Evolutionary conservation across 2,888 invertebrate species (phyloP).

Genomic region (Acleris cristana): DNA sequence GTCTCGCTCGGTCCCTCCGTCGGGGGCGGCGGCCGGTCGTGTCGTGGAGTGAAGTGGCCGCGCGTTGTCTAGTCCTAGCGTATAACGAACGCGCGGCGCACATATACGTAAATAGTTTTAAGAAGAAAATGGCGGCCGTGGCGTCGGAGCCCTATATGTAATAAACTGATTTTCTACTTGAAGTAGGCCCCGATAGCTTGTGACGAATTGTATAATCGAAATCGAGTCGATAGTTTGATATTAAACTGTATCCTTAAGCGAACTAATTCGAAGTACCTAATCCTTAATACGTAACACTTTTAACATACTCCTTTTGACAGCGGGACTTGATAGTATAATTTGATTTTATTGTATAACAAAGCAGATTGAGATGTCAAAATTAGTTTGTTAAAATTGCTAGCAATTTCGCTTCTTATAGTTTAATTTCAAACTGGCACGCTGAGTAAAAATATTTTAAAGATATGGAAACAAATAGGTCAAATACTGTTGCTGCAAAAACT

Average conservation of each 20-base stretch:
- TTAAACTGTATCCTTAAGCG: slow-evolving; percentile 9
- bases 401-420: no score
- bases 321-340: no score
- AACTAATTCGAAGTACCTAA: background rate
- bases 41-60: slow-evolving; percentile 42
- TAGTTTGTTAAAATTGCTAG: no score
- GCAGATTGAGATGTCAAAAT: no score
- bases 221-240: slow-evolving; percentile 9
- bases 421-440: no score
- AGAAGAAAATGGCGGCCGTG: slow-evolving; percentile 48
- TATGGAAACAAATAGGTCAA: background rate
- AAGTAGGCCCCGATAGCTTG: slow-evolving; percentile 1
- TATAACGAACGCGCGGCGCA: slow-evolving; percentile 62
- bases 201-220: background rate
- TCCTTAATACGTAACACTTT: background rate
- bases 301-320: background rate
- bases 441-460: no score
- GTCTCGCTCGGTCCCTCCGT: background rate
- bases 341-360: no score
- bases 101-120: slow-evolving; percentile 79
- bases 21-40: background rate
- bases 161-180: slow-evolving; percentile 10
- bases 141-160: slow-evolving; percentile 44
- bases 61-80: slow-evolving; percentile 71
- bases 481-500: background rate